Evolutionary conservation across 2,888 invertebrate genomes (phyloP), one percentile per base, ranked within the genome.

Genomic region (Drosophila flavopinicola): DNA sequence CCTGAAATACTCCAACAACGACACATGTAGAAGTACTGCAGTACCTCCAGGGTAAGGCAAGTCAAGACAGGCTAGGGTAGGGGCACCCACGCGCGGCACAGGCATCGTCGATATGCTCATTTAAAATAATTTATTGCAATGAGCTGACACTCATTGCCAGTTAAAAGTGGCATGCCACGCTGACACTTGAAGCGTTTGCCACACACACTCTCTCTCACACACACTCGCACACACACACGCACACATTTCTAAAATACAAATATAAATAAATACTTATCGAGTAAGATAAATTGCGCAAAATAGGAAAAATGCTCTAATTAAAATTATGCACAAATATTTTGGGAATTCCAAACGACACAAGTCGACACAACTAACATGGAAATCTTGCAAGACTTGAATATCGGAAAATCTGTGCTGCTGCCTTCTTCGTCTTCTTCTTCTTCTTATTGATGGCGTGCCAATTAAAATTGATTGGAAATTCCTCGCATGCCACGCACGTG

Each of bases 401-500:
- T 57, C 52, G 49, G 35, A 35, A 51, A 41, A 53, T 57, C 45
- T 53, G 29, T 23, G 35, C 44, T 15, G 38, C 53, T 58, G 32
- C 29, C 41, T 41, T 42, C 23, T 13, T 6, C 30, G n/a, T n/a
- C n/a, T n/a, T 38, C 38, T 11, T 13, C 33, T 9, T 41, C 48
- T 58, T 77, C 64, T 80, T 88, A 86, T 89, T 89, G 89, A 89
- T 89, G 89, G 87, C 86, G 85, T 88, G 88, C 89, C 89, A 89
- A 89, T 89, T 89, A 88, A 89, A 89, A 89, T 89, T 89, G 89
- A 89, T 89, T 89, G 89, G 84, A 89, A 88, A 89, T 89, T 89
- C 88, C 86, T 85, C 65, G 78, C 84, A 89, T 89, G 86, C 85
- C 88, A 78, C 75, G 84, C 80, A 80, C 80, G 80, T 82, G 84